phyloP scores from a whole-genome alignment of 1,140 invertebrate genomes.

The Argopecten irradians region DNA sequence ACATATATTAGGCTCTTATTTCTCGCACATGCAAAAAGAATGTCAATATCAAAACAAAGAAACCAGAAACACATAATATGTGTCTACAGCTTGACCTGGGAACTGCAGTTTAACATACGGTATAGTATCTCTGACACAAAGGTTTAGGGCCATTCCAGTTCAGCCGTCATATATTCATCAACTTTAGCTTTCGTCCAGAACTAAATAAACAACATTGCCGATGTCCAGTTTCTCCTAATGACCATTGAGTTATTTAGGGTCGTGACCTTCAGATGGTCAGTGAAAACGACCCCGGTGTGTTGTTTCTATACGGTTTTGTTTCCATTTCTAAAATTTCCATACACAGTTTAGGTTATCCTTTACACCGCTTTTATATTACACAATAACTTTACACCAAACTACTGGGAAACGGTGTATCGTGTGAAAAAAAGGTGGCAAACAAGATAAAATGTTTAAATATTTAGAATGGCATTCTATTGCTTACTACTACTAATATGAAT shows the following conservation, averaged over 20 bases:
- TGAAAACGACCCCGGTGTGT: not conserved
- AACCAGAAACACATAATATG: not conserved
- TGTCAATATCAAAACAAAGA: not conserved
- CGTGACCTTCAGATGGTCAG: not conserved
- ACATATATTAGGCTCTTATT: not conserved
- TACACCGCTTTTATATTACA: too few relatives aligned
- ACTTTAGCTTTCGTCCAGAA: slow-evolving; percentile 2
- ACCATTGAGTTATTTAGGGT: not conserved
- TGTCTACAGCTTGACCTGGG: not conserved
- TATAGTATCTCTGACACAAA: too few relatives aligned
- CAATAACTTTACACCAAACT: too few relatives aligned
- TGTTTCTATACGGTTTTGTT: not conserved
- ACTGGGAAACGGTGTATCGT: too few relatives aligned
- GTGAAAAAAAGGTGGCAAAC: too few relatives aligned
- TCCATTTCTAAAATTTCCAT: too few relatives aligned
- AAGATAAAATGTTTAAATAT: too few relatives aligned
- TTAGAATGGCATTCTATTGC: too few relatives aligned
- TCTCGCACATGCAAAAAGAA: not conserved
- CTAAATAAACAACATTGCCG: not conserved
- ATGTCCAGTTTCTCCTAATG: slow-evolving; percentile 21
- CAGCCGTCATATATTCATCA: slow-evolving; percentile 20
- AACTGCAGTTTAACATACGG: not conserved
- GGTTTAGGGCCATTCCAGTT: not conserved
- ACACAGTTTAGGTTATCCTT: too few relatives aligned
- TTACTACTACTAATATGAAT: too few relatives aligned